These are phyloP conservation scores for Atrichornis clamosus DNA, from an alignment of 2,113 vertebrate species.

Conservation along the genomic window DNA sequence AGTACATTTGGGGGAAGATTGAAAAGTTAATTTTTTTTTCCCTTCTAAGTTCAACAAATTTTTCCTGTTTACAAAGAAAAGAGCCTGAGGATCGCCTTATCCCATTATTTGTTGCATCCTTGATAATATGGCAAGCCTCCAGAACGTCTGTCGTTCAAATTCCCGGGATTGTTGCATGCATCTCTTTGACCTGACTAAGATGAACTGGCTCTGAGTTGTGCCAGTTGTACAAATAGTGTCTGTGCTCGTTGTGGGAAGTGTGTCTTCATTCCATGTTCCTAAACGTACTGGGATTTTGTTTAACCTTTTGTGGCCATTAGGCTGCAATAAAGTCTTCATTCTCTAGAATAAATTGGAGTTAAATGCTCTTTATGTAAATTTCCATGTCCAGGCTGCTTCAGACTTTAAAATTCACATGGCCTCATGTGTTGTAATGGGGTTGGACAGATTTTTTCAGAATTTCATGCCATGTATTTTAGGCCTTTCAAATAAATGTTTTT, in stretches of 20 bases:
- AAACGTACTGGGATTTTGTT: background rate
- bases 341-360: background rate
- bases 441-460: background rate
- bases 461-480: background rate
- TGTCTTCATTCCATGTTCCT: background rate
- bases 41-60: background rate
- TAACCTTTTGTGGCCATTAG: background rate
- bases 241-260: background rate
- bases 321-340: background rate
- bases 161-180: background rate
- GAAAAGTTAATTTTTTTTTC: background rate
- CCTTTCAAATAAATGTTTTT: background rate
- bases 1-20: background rate
- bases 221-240: background rate
- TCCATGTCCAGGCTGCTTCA: background rate
- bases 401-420: background rate
- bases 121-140: background rate
- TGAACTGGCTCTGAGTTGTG: slow-evolving; percentile 12
- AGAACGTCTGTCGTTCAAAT: background rate
- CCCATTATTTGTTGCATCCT: slow-evolving; percentile 19
- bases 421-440: background rate
- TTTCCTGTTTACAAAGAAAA: slow-evolving; percentile 33
- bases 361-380: background rate
- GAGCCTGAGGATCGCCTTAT: background rate
- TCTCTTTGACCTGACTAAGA: slow-evolving; percentile 28